These are phyloP conservation scores for Aradus depressus DNA, from an alignment of 2,888 invertebrate genomes.

Conservation along the genomic window DNA sequence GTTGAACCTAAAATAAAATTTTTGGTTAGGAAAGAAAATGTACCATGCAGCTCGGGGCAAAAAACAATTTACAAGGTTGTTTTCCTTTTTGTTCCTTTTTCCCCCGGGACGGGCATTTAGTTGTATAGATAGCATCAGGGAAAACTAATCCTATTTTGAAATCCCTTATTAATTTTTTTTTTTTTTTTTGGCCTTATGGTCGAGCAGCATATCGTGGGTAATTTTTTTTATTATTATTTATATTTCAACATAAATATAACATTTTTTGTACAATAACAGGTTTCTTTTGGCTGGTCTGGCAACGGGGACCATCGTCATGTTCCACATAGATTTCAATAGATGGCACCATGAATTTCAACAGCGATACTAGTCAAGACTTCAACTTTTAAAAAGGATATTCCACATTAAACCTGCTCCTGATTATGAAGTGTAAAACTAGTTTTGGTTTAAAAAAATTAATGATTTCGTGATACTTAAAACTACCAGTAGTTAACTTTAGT, in stretches of 20 bases:
- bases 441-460: slow-evolving; percentile 16
- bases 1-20: too few relatives aligned
- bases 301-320: slow-evolving; percentile 95
- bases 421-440: slow-evolving; percentile 1
- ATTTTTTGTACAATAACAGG: slow-evolving; percentile 48
- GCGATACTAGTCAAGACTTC: slow-evolving; percentile 52
- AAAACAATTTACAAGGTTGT: too few relatives aligned
- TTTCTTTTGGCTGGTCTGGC: slow-evolving; percentile 93
- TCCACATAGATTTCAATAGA: slow-evolving; percentile 98
- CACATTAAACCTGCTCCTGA: slow-evolving; percentile 19
- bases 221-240: not conserved
- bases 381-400: slow-evolving; percentile 25
- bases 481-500: too few relatives aligned
- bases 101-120: too few relatives aligned
- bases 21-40: too few relatives aligned
- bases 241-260: slow-evolving; percentile 6
- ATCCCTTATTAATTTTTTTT: not conserved
- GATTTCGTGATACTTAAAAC: too few relatives aligned
- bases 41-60: too few relatives aligned
- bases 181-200: not conserved
- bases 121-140: too few relatives aligned
- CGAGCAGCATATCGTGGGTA: not conserved
- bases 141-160: not conserved
- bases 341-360: slow-evolving; percentile 96
- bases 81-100: too few relatives aligned